Evolutionary conservation across 2,797 vertebrate species (phyloP), one percentile per base, ranked within the genome.

Genomic region (Tragopan temminckii): DNA sequence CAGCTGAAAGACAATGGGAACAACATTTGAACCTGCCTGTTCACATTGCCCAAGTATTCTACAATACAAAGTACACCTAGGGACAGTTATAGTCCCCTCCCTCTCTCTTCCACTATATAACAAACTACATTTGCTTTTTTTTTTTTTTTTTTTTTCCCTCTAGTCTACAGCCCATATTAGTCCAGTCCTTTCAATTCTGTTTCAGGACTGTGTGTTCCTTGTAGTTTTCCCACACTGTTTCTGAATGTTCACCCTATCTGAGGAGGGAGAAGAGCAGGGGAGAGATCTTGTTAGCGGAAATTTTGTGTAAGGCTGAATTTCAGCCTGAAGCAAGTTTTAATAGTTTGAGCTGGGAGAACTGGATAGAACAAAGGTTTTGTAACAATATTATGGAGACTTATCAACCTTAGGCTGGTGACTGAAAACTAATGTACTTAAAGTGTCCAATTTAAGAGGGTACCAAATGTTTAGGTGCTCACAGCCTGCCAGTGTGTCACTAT

Each of bases 1-100:
- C 75, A 93, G 87, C 80, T 92, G 78, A 92, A 97, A 96, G 33
- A 91, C 78, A 69, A 93, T 7, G 20, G 52, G 53, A 87, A 94
- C 85, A 93, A 71, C 79, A 96, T 88, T 61, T 76, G 64, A 97
- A 91, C 35, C 52, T 66, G 24, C 85, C 85, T 91, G 80, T 89
- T 96, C 87, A 94, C 18, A 27, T 58, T 90, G 63, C 67, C 85
- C 42, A 53, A 78, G 62, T 92, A 77, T 88, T 94, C 95, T 19
- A 85, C 48, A 94, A 90, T 55, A 76, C 74, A 89, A 85, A 91
- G 52, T 52, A 58, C 43, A 92, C 35, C 17, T 35, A 42, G 2
- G 45, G 15, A 36, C 14, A 52, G 7, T 40, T 33, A 4, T 59
- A 6, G 23, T 78, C 43, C 13, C 13, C 17, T 42, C 9, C 9